Evolutionary conservation across 2,113 vertebrate genomes (phyloP), one percentile per base, ranked within the genome.

Genomic region (Tapirus terrestris): DNA sequence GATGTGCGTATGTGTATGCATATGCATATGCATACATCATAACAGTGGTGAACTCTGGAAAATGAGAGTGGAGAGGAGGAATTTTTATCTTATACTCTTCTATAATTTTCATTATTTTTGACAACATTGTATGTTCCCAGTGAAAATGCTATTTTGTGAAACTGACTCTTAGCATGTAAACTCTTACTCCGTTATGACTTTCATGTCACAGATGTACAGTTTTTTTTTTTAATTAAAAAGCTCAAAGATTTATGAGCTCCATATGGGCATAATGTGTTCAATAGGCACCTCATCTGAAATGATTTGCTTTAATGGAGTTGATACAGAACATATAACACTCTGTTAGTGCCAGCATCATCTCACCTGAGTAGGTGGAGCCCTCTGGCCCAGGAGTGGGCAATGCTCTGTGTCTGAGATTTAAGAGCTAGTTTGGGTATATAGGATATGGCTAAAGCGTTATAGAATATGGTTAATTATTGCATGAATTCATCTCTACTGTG

Each of bases 121-220:
- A 45, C 39, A 93, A 70, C 6, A 94, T 97, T 98, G 70, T 94
- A 48, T 91, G 58, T 61, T 89, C 93, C 89, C 96, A 94, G 68
- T 98, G 96, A 98, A 98, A 98, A 95, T 92, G 63, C 27, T 96
- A 11, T 92, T 92, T 98, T 98, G 92, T 90, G 97, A 95, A 98
- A 98, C 88, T 95, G 92, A 86, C 81, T 86, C 70, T 97, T 97
- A 98, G 93, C 96, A 97, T 98, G 77, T 73, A 96, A 95, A 97
- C 33, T 95, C 92, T 90, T 89, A 97, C 85, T 97, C 92, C 90
- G 75, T 93, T 98, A 96, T 84, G 96, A 96, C 87, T 96, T 97
- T 4, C 10, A 94, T 95, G 96, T 97, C 96, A 92, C 91, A 97
- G 95, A 98, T 91, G 97, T 31, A 92, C 67, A 97, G 91, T 93